Conservation (phyloP, 64 coral and sea anemone species). For the Pocillopora damicornis region DNA sequence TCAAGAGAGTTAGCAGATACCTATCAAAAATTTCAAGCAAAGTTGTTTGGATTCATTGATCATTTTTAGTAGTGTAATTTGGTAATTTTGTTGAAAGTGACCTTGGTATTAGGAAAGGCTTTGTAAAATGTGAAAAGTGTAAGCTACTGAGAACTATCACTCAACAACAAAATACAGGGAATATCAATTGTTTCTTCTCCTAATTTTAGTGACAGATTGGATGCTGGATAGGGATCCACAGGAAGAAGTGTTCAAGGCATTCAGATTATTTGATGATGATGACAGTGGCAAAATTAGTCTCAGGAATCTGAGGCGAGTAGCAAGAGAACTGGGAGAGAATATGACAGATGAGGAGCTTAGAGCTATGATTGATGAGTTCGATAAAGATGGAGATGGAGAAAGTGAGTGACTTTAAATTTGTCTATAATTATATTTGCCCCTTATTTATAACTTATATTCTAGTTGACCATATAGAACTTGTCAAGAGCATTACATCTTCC, state of each 20-base stretch:
- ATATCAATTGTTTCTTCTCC: neutral
- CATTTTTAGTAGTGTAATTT: too few relatives aligned
- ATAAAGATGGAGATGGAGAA: constrained; percentile 99
- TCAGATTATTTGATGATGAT: constrained; percentile 96
- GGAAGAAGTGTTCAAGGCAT: constrained; percentile 97
- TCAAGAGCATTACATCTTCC: too few relatives aligned
- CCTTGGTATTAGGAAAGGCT: too few relatives aligned
- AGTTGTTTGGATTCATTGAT: too few relatives aligned
- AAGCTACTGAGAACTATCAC: too few relatives aligned
- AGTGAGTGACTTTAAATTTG: constrained; percentile 62
- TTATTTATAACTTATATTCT: too few relatives aligned
- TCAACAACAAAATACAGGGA: too few relatives aligned
- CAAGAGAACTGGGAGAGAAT: constrained; percentile 90
- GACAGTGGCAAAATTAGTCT: constrained; percentile 99
- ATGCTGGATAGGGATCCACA: constrained; percentile 98
- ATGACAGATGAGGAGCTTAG: constrained; percentile 98
- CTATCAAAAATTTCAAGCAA: too few relatives aligned
- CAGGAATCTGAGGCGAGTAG: constrained; percentile 93
- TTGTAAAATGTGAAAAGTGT: too few relatives aligned
- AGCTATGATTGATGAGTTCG: constrained; percentile 99
- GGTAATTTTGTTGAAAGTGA: too few relatives aligned
- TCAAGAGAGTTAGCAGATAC: too few relatives aligned
- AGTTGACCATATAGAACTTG: too few relatives aligned
- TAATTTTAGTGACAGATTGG: constrained; percentile 94
- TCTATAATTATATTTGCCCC: neutral